Conservation (phyloP, 2,113 vertebrate genomes). For the Barbus barbus region DNA sequence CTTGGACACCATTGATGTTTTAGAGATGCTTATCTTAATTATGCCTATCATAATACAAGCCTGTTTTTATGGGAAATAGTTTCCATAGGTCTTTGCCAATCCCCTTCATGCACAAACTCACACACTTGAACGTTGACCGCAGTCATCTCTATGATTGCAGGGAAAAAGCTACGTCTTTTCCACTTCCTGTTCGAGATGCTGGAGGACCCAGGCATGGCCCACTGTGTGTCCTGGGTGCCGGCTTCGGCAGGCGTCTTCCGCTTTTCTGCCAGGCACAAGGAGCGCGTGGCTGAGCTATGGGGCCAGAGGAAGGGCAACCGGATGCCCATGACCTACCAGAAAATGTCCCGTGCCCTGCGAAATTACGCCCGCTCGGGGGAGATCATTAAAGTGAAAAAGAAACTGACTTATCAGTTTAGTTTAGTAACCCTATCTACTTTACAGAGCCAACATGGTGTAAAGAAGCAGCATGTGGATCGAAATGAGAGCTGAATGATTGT, state of each 20-base stretch:
- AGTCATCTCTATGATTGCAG: conserved; percentile 58
- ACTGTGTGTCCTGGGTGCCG: conserved; percentile 77
- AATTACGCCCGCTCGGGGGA: conserved; percentile 77
- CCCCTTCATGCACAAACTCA: not conserved
- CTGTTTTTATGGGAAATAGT: conserved; percentile 49
- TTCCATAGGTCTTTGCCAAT: conserved; percentile 12
- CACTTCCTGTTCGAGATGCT: conserved; percentile 82
- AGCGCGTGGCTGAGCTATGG: conserved; percentile 77
- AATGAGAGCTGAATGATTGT: not conserved
- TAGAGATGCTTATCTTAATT: conserved; percentile 41
- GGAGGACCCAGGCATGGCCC: conserved; percentile 76
- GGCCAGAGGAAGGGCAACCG: conserved; percentile 78
- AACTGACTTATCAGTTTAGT: conserved; percentile 79
- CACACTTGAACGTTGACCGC: not conserved
- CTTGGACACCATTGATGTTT: conserved; percentile 18
- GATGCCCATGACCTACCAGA: conserved; percentile 81
- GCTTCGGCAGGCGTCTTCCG: conserved; percentile 69
- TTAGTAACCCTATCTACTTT: conserved; percentile 65
- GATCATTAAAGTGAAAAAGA: conserved; percentile 81
- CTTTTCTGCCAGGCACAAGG: conserved; percentile 79
- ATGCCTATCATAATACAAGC: conserved; percentile 20
- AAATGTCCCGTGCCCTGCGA: conserved; percentile 80
- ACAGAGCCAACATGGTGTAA: conserved; percentile 47
- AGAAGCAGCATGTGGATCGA: not conserved
- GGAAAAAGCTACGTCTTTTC: conserved; percentile 75